phyloP scores from a whole-genome alignment of 2,113 vertebrate species.

The Ptyas mucosa region DNA sequence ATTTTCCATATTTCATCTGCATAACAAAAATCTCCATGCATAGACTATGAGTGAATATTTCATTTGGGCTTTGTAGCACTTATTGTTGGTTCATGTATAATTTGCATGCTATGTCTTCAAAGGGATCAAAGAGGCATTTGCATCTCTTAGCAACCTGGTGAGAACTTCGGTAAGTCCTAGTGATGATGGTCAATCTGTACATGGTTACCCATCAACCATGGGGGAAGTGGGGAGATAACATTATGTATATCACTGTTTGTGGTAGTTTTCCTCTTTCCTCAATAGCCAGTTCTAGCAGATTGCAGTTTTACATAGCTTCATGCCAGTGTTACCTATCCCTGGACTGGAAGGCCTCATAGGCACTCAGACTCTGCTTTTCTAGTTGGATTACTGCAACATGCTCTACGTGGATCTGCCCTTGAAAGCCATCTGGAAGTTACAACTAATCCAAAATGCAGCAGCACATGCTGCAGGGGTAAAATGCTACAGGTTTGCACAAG shows the following conservation, averaged over 20 bases:
- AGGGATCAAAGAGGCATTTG: background rate
- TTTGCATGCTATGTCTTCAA: background rate
- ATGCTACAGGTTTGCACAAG: too few relatives aligned
- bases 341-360: background rate
- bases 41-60: background rate
- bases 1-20: background rate
- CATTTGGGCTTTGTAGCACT: background rate
- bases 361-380: background rate
- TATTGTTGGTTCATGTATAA: background rate
- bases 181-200: background rate
- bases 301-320: background rate
- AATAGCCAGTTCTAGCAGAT: background rate
- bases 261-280: background rate
- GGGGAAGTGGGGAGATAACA: background rate
- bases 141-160: background rate
- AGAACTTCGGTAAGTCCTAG: background rate
- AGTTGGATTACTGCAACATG: background rate
- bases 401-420: background rate
- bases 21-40: background rate
- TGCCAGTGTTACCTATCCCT: background rate
- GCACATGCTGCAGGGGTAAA: background rate
- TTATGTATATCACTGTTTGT: background rate
- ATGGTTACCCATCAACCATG: background rate
- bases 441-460: background rate
- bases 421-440: background rate